Evolutionary conservation across 2,888 invertebrate genomes (phyloP), one percentile per base, ranked within the genome.

Genomic region (Melanotus villosus): DNA sequence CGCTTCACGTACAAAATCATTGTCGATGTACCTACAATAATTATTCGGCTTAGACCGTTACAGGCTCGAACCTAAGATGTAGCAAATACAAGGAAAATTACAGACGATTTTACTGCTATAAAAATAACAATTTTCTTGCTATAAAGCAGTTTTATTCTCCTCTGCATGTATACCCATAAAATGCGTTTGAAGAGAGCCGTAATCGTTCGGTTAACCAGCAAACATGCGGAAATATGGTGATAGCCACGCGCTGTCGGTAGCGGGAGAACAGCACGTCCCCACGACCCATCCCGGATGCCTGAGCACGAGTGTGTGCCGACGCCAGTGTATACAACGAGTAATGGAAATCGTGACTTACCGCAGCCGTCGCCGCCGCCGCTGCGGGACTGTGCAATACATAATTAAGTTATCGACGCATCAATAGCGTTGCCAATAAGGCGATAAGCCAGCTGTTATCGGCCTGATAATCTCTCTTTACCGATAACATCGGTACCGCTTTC

Each of bases 341-440:
- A 82, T 82, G 80, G 81, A 81, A 82, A 80, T 82, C 82, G 81
- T 82, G 82, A 82, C 82, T 81, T 79, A 67, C 70, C 70, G 65
- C 64, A 70, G 66, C 65, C 71, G 65, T 73, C 77, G 73, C 74
- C 74, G 57, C 66, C 57, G 69, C 69, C 75, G 73, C 69, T 74
- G 64, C 71, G 75, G 73, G 74, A 73, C 73, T 73, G 65, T 74
- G 68, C 70, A 70, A 74, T 76, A 77, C 73, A 77, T 77, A 78
- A 78, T 78, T 78, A 78, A 78, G 75, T 74, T 75, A 76, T 77
- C 76, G 74, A 73, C 69, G 65, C 67, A 74, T 76, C 68, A 70
- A 68, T 74, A 65, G 50, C 68, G 52, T 52, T 57, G 63, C 52
- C 56, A 69, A 72, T 73, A 71, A 69, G 64, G 68, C 63, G 70